Percentiles rank a stretch among this genome's conserved stretches.
These are phyloP conservation scores for Tetramorium parvispinum DNA, from an alignment of 1,140 invertebrate genomes.

Conservation along the genomic window DNA sequence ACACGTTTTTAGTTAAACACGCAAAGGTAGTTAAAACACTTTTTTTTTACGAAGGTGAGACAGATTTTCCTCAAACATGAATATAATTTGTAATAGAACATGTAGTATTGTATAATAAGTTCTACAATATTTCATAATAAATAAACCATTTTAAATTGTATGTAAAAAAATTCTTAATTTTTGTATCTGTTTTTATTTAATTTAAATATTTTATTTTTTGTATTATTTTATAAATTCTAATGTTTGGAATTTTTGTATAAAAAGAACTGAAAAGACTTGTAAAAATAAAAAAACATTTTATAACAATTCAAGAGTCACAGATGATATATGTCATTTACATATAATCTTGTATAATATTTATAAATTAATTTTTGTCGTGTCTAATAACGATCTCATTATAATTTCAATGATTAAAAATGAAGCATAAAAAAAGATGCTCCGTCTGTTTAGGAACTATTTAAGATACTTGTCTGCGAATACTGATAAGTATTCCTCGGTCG, in stretches of 20 bases:
- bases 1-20: conserved; percentile 3
- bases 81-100: background rate
- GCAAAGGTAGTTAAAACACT: background rate
- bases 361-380: background rate
- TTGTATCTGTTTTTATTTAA: background rate
- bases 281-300: background rate
- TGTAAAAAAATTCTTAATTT: background rate
- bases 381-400: background rate
- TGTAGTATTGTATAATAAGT: background rate
- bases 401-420: conserved; percentile 3
- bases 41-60: background rate
- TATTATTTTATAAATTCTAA: background rate
- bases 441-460: background rate
- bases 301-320: background rate
- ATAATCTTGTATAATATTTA: background rate
- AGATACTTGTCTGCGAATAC: background rate
- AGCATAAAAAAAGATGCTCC: background rate
- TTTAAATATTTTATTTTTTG: background rate
- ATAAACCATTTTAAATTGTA: background rate
- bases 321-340: background rate
- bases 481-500: conserved; percentile 28
- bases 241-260: background rate
- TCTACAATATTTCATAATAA: background rate
- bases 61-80: background rate
- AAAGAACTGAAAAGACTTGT: background rate